phyloP scores from a whole-genome alignment of 2,888 invertebrate species.

The Andrena fulva region DNA sequence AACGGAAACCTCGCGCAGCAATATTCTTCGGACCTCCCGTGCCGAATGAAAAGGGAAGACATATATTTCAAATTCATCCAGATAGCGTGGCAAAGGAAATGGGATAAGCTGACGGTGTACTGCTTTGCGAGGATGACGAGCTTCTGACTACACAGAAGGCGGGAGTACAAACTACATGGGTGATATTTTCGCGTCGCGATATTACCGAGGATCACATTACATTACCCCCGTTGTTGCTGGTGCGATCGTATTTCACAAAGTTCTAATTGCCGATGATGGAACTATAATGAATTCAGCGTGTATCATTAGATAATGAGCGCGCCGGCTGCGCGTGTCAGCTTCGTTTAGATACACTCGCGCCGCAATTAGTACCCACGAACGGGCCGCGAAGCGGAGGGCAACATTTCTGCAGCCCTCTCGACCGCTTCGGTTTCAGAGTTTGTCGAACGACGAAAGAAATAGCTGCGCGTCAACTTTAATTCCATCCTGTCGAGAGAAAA shows the following conservation, averaged over 20 bases:
- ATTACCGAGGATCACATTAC: conserved; percentile 30
- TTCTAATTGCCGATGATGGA: conserved; percentile 39
- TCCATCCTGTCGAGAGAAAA: too few species aligned
- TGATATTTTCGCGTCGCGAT: not conserved
- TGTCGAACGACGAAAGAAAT: not conserved
- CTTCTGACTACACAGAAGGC: not conserved
- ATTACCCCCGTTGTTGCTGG: conserved; percentile 27
- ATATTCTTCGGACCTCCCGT: not conserved
- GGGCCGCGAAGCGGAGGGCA: conserved; percentile 10
- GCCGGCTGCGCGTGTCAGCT: conserved; percentile 40
- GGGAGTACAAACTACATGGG: not conserved
- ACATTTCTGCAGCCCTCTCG: conserved; percentile 33
- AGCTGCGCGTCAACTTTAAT: not conserved
- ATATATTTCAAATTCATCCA: too few species aligned
- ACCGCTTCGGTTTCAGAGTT: not conserved
- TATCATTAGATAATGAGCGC: conserved; percentile 51
- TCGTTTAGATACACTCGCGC: conserved; percentile 31
- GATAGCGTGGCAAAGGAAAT: not conserved
- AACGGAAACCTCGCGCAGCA: not conserved
- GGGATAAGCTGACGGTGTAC: not conserved
- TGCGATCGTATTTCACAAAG: conserved; percentile 36
- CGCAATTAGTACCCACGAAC: conserved; percentile 46
- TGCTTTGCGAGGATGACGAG: not conserved
- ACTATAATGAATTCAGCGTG: conserved; percentile 46
- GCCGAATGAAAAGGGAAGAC: too few species aligned